A percentile compares a stretch with the other conserved stretches of the same genome.
These are phyloP conservation scores for Syngnathus scovelli DNA, from an alignment of 2,113 vertebrate species.

Conservation along the genomic window DNA sequence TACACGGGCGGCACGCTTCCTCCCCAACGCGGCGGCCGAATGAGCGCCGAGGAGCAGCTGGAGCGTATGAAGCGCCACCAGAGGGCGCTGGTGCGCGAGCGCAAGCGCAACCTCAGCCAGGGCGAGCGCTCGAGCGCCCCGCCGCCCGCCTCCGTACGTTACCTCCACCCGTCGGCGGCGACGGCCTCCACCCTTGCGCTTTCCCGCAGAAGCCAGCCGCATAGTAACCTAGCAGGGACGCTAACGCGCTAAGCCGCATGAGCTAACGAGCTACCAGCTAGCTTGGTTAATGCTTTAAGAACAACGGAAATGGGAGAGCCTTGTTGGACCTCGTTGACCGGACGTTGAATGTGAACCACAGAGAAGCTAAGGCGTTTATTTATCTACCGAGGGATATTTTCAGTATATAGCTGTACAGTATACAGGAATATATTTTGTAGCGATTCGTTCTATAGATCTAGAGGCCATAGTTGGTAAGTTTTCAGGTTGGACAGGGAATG, in stretches of 20 bases:
- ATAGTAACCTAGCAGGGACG: constrained; percentile 37
- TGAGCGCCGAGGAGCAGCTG: constrained; percentile 94
- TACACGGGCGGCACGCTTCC: constrained; percentile 41
- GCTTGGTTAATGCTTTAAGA: constrained; percentile 45
- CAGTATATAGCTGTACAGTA: constrained; percentile 64
- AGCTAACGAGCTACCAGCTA: constrained; percentile 47
- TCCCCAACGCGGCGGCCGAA: constrained; percentile 63
- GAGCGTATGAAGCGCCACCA: constrained; percentile 95
- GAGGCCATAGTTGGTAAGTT: constrained; percentile 4
- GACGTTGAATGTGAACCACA: constrained; percentile 62
- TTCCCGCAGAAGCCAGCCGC: constrained; percentile 38
- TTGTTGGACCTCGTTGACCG: constrained; percentile 60
- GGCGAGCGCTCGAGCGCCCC: constrained; percentile 71
- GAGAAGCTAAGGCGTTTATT: constrained; percentile 46
- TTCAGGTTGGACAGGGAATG: constrained; percentile 44
- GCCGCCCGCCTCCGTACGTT: constrained; percentile 91
- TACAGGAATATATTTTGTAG: constrained; percentile 65
- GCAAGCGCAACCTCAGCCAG: constrained; percentile 87
- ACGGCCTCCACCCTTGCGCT: constrained; percentile 42
- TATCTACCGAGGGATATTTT: constrained; percentile 72
- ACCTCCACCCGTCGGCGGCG: constrained; percentile 50
- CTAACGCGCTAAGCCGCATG: constrained; percentile 55
- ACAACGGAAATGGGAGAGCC: constrained; percentile 27
- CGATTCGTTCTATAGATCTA: constrained; percentile 64
- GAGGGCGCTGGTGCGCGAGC: constrained; percentile 87